Conservation (phyloP, 1,140 invertebrate species). For the Schlechtendalia chinensis region DNA sequence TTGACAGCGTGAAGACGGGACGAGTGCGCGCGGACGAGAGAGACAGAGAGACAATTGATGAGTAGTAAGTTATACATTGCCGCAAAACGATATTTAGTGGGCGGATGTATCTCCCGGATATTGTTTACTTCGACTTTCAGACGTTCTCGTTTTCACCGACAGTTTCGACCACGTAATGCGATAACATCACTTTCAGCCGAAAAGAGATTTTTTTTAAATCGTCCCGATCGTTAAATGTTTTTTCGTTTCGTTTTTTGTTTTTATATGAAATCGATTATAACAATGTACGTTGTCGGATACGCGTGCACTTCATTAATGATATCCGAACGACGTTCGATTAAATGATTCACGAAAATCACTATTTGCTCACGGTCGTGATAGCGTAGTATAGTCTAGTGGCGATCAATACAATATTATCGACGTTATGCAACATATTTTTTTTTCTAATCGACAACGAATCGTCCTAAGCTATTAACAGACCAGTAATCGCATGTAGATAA, state of each 20-base stretch:
- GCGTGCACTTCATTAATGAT: too few species aligned
- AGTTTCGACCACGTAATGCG: background rate
- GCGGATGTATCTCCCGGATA: slow-evolving; percentile 41
- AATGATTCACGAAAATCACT: too few species aligned
- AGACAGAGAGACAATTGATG: slow-evolving; percentile 31
- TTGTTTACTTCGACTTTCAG: slow-evolving; percentile 39
- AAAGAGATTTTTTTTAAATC: background rate
- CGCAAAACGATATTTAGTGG: slow-evolving; percentile 22
- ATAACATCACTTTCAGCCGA: slow-evolving; percentile 18
- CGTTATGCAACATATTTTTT: too few species aligned
- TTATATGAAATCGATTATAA: background rate
- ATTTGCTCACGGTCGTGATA: too few species aligned
- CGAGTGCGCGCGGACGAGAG: background rate
- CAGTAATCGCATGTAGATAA: too few species aligned
- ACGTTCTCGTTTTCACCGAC: slow-evolving; percentile 40
- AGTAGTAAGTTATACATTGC: background rate
- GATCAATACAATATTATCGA: too few species aligned
- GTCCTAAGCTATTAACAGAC: too few species aligned
- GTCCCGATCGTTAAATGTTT: background rate
- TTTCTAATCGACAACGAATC: too few species aligned
- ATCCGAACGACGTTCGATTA: too few species aligned
- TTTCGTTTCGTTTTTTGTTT: background rate
- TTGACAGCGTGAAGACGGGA: background rate
- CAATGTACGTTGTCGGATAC: too few species aligned
- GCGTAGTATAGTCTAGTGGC: too few species aligned